phyloP scores from a whole-genome alignment of 2,888 invertebrate genomes.

The Metopia argyrocephala region DNA sequence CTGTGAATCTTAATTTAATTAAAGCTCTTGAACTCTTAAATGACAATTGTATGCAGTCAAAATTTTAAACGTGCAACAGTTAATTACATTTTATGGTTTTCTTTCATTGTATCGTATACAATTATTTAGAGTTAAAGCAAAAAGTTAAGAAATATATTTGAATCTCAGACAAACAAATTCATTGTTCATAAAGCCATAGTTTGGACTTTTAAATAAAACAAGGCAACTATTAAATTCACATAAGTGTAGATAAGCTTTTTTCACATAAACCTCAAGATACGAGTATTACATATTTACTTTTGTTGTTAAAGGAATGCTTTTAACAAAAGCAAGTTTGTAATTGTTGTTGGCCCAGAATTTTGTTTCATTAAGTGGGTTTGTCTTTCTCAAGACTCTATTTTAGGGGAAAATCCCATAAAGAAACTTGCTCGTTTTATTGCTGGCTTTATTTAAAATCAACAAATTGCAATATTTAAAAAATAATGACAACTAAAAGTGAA shows the following conservation, averaged over 20 bases:
- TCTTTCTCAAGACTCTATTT: neutral
- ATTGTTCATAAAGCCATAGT: neutral
- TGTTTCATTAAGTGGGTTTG: neutral
- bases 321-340: neutral
- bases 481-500: conserved; percentile 38
- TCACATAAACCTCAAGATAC: neutral
- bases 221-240: neutral
- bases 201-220: neutral
- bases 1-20: no score
- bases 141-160: no score
- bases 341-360: conserved; percentile 8
- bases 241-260: neutral
- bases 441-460: neutral
- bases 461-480: conserved; percentile 37
- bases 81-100: no score
- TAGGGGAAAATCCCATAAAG: neutral
- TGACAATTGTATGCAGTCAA: no score
- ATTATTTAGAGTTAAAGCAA: no score
- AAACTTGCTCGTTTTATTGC: neutral
- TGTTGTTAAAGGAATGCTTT: conserved; percentile 2
- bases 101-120: no score
- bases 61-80: no score
- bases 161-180: neutral
- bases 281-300: conserved; percentile 38
- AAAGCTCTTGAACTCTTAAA: no score